Evolutionary conservation across 2,888 invertebrate genomes (phyloP), one percentile per base, ranked within the genome.

Genomic region (Aspidiotus rigidus): DNA sequence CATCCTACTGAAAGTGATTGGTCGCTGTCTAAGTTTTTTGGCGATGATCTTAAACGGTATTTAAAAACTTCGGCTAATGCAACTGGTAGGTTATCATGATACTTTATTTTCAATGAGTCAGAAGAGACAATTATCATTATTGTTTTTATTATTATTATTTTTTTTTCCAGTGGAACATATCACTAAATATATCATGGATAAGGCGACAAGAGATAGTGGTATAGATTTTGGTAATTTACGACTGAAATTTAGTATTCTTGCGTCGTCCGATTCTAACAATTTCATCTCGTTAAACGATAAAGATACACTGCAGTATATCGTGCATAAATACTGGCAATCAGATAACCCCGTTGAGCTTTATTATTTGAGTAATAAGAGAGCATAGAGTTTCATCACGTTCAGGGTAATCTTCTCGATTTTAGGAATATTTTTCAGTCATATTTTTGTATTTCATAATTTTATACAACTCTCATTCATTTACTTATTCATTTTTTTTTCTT

Each of bases 41-140:
- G 90, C 74, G 92, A 93, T 75, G 90, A 89, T 77, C 88, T 90
- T 39, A 88, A 93, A 64, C 83, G 96, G 73, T 97, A 93, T 77
- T 87, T 97, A 63, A 97, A 97, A 81, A 97, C 97, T 0, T 94
- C 95, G n/a, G 94, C 93, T 13, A 95, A 95, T 83, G 96, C 96
- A 7, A 93, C 95, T 76, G 89, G 90, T 90, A 79, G 70, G 28
- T 64, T 28, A 28, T 28, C 2, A 15, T 64, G 41, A 56, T 54
- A 59, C 16, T 41, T 16, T 44, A 13, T 6, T 13, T 49, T 49
- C 10, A 11, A 49, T 49, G 2, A 3, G n/a, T 63, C 17, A n/a
- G 49, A 49, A 49, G 10, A 49, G 2, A n/a, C 6, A 3, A 13
- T 49, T 2, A 49, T 49, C 10, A 49, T 13, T n/a, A 2, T 3